Evolutionary conservation across 1,140 invertebrate genomes (phyloP).

Genomic region (Cylas formicarius): DNA sequence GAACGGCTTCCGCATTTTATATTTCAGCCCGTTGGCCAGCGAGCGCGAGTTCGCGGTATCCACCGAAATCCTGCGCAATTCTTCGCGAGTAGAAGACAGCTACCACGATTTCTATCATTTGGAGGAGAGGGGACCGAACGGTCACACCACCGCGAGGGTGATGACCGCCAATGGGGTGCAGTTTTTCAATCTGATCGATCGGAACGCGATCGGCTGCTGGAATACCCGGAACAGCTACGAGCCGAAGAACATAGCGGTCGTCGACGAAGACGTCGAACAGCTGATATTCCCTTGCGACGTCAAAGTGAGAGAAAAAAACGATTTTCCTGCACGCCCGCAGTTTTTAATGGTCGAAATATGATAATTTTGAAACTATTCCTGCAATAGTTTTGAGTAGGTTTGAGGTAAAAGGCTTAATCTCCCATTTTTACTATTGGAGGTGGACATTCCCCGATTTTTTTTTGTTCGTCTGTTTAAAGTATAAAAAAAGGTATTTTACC

Average conservation of each 20-base stretch:
- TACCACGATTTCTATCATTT: slow-evolving; percentile 65
- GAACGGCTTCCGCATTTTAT: slow-evolving; percentile 62
- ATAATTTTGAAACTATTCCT: too few relatives aligned
- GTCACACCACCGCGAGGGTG: slow-evolving; percentile 62
- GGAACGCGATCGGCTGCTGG: slow-evolving; percentile 76
- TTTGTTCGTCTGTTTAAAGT: too few relatives aligned
- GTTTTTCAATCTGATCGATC: slow-evolving; percentile 69
- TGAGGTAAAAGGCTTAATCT: too few relatives aligned
- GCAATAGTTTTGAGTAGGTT: too few relatives aligned
- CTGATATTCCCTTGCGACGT: slow-evolving; percentile 72
- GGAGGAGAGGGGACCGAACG: slow-evolving; percentile 56
- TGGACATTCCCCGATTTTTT: too few relatives aligned
- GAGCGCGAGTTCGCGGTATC: slow-evolving; percentile 70
- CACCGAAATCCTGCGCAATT: slow-evolving; percentile 61
- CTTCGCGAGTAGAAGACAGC: slow-evolving; percentile 55
- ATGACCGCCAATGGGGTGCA: slow-evolving; percentile 67
- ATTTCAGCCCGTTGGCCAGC: slow-evolving; percentile 71
- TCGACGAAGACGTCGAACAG: slow-evolving; percentile 65
- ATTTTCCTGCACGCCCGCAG: too few relatives aligned
- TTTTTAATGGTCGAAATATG: too few relatives aligned
- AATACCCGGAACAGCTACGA: slow-evolving; percentile 57
- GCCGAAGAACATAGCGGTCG: slow-evolving; percentile 58
- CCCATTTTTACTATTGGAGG: too few relatives aligned
- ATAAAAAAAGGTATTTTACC: too few relatives aligned
- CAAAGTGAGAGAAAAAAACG: slow-evolving; percentile 41